These are phyloP conservation scores for Homarus americanus DNA, from an alignment of 1,140 invertebrate genomes.

Conservation along the genomic window DNA sequence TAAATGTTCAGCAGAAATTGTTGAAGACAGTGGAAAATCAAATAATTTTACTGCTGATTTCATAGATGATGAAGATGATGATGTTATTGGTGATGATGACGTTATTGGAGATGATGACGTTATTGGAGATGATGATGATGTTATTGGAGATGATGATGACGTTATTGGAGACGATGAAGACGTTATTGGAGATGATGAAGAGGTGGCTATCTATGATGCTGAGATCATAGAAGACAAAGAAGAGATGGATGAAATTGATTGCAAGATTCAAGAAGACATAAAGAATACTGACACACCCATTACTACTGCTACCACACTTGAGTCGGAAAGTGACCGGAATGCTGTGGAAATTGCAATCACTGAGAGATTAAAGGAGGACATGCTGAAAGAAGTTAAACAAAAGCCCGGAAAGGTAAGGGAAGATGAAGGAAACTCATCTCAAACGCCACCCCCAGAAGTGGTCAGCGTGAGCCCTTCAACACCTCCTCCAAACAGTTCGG, in stretches of 20 bases:
- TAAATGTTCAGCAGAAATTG: neutral
- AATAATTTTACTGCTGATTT: neutral
- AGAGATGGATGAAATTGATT: neutral
- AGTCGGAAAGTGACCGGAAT: neutral
- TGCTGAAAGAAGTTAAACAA: constrained; percentile 1
- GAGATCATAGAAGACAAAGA: neutral
- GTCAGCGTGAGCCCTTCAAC: neutral
- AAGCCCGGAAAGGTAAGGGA: constrained; percentile 17
- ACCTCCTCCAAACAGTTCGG: neutral
- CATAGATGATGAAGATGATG: neutral
- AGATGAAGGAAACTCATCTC: neutral
- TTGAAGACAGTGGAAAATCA: neutral
- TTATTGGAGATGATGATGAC: neutral
- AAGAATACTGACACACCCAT: neutral
- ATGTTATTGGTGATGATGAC: neutral
- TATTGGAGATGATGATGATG: neutral
- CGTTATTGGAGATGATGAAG: constrained; percentile 23
- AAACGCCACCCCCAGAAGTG: constrained; percentile 15
- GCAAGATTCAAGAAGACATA: neutral
- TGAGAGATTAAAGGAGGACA: constrained; percentile 5
- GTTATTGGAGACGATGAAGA: neutral
- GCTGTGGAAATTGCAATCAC: neutral
- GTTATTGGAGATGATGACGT: neutral
- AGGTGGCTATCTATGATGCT: neutral
- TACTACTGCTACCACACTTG: neutral